These are phyloP conservation scores for Thalassophryne amazonica DNA, from an alignment of 2,797 vertebrate species.

Conservation along the genomic window DNA sequence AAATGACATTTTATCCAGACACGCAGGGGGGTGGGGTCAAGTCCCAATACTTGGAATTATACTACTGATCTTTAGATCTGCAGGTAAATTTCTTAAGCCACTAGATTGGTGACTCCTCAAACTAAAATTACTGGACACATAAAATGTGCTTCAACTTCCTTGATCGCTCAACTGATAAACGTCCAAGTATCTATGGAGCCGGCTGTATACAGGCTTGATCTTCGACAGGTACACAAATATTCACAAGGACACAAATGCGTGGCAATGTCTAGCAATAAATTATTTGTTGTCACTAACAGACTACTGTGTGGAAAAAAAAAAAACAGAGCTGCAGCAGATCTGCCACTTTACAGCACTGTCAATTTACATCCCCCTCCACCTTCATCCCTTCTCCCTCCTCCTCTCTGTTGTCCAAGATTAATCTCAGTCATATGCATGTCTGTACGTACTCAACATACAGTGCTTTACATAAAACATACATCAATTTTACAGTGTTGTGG, in stretches of 20 bases:
- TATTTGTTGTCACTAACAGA: slow-evolving; percentile 57
- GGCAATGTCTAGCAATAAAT: slow-evolving; percentile 67
- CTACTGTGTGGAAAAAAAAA: slow-evolving; percentile 23
- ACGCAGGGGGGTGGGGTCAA: no score
- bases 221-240: slow-evolving; percentile 3
- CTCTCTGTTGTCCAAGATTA: slow-evolving; percentile 65
- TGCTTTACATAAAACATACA: slow-evolving; percentile 78
- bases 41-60: no score
- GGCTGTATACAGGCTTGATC: not conserved
- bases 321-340: slow-evolving; percentile 59
- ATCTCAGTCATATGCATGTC: slow-evolving; percentile 76
- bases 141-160: no score
- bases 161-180: no score
- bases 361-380: slow-evolving; percentile 68
- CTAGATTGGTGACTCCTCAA: no score
- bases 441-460: slow-evolving; percentile 76
- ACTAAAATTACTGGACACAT: no score
- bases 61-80: no score
- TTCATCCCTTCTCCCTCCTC: slow-evolving; percentile 32
- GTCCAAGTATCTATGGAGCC: no score
- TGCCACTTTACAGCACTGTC: slow-evolving; percentile 74
- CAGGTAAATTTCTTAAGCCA: no score
- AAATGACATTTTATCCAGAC: no score
- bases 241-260: slow-evolving; percentile 23
- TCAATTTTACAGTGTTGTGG: slow-evolving; percentile 70